A percentile compares a stretch with the other conserved stretches of the same genome.
Conservation (phyloP, 2,888 invertebrate species). For the Myopa tessellatipennis region DNA sequence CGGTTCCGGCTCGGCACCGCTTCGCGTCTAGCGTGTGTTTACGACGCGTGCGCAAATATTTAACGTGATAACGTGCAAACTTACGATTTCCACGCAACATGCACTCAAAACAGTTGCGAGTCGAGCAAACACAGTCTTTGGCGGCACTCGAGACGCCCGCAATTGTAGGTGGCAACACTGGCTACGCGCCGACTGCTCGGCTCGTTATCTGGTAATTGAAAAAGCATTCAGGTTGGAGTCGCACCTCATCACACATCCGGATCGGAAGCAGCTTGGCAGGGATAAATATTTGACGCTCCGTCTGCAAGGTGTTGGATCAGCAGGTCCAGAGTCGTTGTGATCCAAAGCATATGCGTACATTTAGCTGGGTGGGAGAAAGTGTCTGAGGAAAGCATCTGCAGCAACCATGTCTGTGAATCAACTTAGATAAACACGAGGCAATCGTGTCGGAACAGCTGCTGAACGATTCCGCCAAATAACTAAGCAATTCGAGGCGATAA, state of each 20-base stretch:
- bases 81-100: constrained; percentile 32
- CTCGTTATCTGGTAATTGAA: constrained; percentile 18
- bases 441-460: too few relatives aligned
- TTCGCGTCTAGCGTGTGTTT: constrained; percentile 13
- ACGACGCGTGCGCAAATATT: constrained; percentile 47
- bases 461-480: too few relatives aligned
- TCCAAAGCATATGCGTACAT: too few relatives aligned
- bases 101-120: constrained; percentile 17
- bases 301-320: neutral
- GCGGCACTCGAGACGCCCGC: neutral
- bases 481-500: too few relatives aligned
- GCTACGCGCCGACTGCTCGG: neutral
- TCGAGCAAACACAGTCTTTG: constrained; percentile 24
- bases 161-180: neutral
- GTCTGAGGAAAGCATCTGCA: too few relatives aligned
- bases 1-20: neutral
- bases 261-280: constrained; percentile 26
- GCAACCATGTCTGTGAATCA: too few relatives aligned
- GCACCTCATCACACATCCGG: constrained; percentile 36
- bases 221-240: constrained; percentile 11
- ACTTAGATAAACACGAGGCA: too few relatives aligned
- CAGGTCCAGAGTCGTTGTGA: neutral
- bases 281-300: constrained; percentile 19
- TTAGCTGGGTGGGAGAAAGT: too few relatives aligned
- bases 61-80: constrained; percentile 44